These are phyloP conservation scores for Dasypogon diadema DNA, from an alignment of 2,888 invertebrate genomes.

Conservation along the genomic window DNA sequence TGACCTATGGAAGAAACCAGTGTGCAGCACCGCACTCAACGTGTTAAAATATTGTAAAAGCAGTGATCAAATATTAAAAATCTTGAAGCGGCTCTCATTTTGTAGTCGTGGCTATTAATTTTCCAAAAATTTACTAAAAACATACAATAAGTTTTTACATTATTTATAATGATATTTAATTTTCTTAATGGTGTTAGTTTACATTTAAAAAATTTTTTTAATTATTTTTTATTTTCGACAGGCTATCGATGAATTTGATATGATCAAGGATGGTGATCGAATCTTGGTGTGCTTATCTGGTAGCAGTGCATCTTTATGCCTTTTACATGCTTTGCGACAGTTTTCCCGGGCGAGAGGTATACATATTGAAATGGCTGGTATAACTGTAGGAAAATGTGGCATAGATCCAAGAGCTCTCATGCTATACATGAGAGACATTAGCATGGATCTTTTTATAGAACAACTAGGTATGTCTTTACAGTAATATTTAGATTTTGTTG, in stretches of 20 bases:
- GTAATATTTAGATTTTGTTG: background rate
- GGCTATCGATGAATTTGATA: constrained; percentile 85
- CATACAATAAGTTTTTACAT: too few relatives aligned
- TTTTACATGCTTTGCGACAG: constrained; percentile 86
- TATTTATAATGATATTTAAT: too few relatives aligned
- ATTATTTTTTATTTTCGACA: too few relatives aligned
- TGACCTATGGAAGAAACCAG: too few relatives aligned
- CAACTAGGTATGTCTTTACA: constrained; percentile 70
- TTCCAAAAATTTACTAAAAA: too few relatives aligned
- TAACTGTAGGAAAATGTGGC: constrained; percentile 78
- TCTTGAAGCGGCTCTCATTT: too few relatives aligned
- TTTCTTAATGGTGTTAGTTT: too few relatives aligned
- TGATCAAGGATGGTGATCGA: constrained; percentile 86
- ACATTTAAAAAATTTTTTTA: too few relatives aligned
- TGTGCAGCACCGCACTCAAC: too few relatives aligned
- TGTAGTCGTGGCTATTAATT: too few relatives aligned
- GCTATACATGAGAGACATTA: constrained; percentile 79
- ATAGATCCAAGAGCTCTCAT: constrained; percentile 80
- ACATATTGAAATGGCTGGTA: constrained; percentile 75
- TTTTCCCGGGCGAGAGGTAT: constrained; percentile 84
- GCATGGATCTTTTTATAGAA: constrained; percentile 82
- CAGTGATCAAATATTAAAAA: too few relatives aligned
- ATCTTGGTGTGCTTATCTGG: constrained; percentile 88
- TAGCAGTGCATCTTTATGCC: constrained; percentile 84
- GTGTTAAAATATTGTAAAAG: too few relatives aligned